Evolutionary conservation across 2,888 invertebrate genomes (phyloP).

Genomic region (Clivina fossor): DNA sequence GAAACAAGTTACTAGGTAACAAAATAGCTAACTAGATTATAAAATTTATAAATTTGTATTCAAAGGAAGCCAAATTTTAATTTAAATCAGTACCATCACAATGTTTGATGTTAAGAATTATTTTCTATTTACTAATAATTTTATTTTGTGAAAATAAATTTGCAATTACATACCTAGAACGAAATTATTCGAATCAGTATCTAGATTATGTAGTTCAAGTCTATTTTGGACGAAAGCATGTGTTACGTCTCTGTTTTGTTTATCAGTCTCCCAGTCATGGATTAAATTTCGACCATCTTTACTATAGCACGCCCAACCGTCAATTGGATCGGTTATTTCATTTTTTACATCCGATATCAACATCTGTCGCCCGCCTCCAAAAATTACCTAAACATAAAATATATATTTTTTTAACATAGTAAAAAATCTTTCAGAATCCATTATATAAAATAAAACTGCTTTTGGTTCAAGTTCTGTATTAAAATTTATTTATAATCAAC

Average conservation of each 20-base stretch:
- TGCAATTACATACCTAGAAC: slow-evolving; percentile 63
- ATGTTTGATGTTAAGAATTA: not conserved
- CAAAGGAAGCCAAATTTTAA: too few relatives aligned
- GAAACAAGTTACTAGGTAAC: too few relatives aligned
- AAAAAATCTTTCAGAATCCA: too few relatives aligned
- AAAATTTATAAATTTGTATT: too few relatives aligned
- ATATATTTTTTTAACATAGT: not conserved
- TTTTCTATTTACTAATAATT: not conserved
- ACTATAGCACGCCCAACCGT: slow-evolving; percentile 60
- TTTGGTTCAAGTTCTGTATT: too few relatives aligned
- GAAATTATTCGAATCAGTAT: slow-evolving; percentile 67
- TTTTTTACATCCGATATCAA: slow-evolving; percentile 62
- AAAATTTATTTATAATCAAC: too few relatives aligned
- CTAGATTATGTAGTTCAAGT: slow-evolving; percentile 62
- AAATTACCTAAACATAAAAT: slow-evolving; percentile 64
- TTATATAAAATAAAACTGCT: too few relatives aligned
- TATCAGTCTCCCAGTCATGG: slow-evolving; percentile 64
- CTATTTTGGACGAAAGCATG: slow-evolving; percentile 69
- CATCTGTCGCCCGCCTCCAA: slow-evolving; percentile 83
- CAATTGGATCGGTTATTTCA: slow-evolving; percentile 55
- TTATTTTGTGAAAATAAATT: slow-evolving; percentile 1
- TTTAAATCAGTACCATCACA: not conserved
- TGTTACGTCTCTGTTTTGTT: slow-evolving; percentile 52
- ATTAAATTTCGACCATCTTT: slow-evolving; percentile 77
- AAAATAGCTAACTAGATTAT: not conserved